These are phyloP conservation scores for Itoplectis maculator DNA, from an alignment of 2,888 invertebrate genomes.

Conservation along the genomic window DNA sequence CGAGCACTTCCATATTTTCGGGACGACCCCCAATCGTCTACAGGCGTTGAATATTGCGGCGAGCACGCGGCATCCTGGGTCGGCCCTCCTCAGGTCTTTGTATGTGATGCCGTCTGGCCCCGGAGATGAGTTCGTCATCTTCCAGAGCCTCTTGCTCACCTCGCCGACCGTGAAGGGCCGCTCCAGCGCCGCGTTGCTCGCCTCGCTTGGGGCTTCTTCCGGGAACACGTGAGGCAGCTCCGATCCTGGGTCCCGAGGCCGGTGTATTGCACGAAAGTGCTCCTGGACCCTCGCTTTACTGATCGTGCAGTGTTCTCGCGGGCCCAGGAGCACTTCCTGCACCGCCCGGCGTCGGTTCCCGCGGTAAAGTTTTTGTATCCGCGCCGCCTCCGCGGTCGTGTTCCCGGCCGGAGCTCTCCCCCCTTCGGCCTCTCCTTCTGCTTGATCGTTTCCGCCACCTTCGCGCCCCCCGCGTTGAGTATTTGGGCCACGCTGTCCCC, in stretches of 20 bases:
- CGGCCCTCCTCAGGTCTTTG: slow-evolving; percentile 60
- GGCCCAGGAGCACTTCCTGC: slow-evolving; percentile 42
- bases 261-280: slow-evolving; percentile 7
- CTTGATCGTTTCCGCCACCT: background rate
- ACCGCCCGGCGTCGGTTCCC: slow-evolving; percentile 30
- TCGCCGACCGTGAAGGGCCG: slow-evolving; percentile 6
- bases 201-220: background rate
- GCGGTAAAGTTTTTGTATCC: slow-evolving; percentile 29
- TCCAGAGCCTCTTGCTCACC: slow-evolving; percentile 5
- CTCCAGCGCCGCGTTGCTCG: background rate
- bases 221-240: slow-evolving; percentile 4
- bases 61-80: slow-evolving; percentile 48
- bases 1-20: slow-evolving; percentile 56
- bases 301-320: slow-evolving; percentile 20
- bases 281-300: slow-evolving; percentile 10
- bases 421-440: background rate
- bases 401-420: background rate
- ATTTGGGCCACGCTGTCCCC: background rate
- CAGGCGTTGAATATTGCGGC: slow-evolving; percentile 46
- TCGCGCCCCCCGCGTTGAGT: background rate
- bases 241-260: background rate
- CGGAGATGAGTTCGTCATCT: slow-evolving; percentile 35
- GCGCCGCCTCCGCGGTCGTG: slow-evolving; percentile 25
- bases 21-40: slow-evolving; percentile 28
- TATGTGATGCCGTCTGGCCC: slow-evolving; percentile 72